phyloP scores from a whole-genome alignment of 2,888 invertebrate genomes.

The Drosophila meridiana region DNA sequence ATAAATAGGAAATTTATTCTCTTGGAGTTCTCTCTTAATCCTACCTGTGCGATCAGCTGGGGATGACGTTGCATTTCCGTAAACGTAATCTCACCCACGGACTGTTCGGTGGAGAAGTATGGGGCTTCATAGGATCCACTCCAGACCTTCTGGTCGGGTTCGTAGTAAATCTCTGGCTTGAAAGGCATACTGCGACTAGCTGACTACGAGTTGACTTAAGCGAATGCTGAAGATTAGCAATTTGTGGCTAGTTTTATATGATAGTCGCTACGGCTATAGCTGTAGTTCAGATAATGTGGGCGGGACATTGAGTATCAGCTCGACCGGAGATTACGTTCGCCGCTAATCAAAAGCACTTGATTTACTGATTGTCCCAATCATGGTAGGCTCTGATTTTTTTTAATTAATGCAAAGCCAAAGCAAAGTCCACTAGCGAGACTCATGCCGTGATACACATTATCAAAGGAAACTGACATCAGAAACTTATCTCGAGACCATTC shows the following conservation, averaged over 20 bases:
- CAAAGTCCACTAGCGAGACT: conserved; percentile 14
- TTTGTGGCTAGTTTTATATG: conserved; percentile 24
- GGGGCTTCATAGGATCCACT: conserved; percentile 25
- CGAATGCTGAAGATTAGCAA: conserved; percentile 20
- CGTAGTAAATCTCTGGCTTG: conserved; percentile 40
- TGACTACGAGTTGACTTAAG: conserved; percentile 1
- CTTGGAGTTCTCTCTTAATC: accelerated
- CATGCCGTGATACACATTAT: background rate
- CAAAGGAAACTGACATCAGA: background rate
- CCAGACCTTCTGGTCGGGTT: conserved; percentile 53
- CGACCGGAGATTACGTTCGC: conserved; percentile 1
- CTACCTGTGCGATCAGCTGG: conserved; percentile 47
- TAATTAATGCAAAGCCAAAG: conserved; percentile 13
- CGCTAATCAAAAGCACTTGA: conserved; percentile 23
- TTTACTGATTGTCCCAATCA: conserved; percentile 9
- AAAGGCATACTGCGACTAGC: conserved; percentile 30
- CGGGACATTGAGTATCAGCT: conserved; percentile 20
- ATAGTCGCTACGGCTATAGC: background rate
- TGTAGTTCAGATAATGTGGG: background rate
- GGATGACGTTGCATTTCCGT: conserved; percentile 53
- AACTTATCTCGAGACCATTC: background rate
- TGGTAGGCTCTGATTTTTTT: background rate
- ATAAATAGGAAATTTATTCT: no score
- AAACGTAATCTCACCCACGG: conserved; percentile 57
- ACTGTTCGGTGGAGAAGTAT: conserved; percentile 48